These are phyloP conservation scores for Trichopoda pennipes DNA, from an alignment of 2,888 invertebrate species.

Conservation along the genomic window DNA sequence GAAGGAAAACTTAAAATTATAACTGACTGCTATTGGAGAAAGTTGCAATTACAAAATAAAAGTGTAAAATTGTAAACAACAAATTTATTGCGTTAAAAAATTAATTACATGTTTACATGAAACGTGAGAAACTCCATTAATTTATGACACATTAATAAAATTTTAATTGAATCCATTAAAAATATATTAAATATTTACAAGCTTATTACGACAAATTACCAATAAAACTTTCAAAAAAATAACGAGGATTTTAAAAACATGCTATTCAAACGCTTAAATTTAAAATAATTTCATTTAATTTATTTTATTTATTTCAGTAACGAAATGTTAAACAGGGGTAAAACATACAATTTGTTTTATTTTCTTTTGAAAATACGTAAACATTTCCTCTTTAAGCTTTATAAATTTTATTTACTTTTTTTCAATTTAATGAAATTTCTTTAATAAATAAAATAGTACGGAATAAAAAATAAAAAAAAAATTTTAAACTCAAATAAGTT, in stretches of 20 bases:
- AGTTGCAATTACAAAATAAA: no score
- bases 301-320: constrained; percentile 2
- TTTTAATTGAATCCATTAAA: constrained; percentile 30
- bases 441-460: not conserved
- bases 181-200: constrained; percentile 16
- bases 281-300: not conserved
- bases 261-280: not conserved
- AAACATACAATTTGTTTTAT: constrained; percentile 2
- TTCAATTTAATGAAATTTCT: constrained; percentile 2
- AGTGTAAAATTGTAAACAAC: not conserved
- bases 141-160: constrained; percentile 42
- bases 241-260: not conserved
- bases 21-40: no score
- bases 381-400: constrained; percentile 49
- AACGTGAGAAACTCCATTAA: constrained; percentile 28
- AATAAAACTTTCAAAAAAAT: constrained; percentile 22
- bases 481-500: not conserved
- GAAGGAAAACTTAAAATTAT: no score
- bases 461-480: not conserved
- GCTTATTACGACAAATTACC: constrained; percentile 12
- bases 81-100: no score
- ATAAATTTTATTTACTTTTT: constrained; percentile 38
- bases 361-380: constrained; percentile 13
- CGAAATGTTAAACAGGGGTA: not conserved
- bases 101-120: no score